A percentile compares a stretch with the other conserved stretches of the same genome.
Conservation (phyloP, 2,888 invertebrate genomes). For the Temnothorax rugatulus region DNA sequence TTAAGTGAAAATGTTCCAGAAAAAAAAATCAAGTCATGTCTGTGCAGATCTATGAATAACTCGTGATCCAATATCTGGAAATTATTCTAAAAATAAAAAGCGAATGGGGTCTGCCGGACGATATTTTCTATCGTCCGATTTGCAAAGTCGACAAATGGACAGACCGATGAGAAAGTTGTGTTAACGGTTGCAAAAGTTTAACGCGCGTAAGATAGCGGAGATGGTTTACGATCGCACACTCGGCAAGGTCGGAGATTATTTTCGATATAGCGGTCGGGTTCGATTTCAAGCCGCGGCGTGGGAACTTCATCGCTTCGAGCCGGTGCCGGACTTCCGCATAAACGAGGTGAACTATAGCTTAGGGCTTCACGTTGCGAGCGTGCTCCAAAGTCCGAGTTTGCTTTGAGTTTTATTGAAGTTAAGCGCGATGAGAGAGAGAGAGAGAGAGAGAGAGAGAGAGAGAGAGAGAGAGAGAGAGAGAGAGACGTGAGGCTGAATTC, state of each 20-base stretch:
- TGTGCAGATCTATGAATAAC: not conserved
- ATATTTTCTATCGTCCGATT: conserved; percentile 14
- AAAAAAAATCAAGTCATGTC: not conserved
- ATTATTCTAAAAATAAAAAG: not conserved
- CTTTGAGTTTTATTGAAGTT: conserved; percentile 51
- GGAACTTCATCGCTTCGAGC: conserved; percentile 44
- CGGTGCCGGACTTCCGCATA: conserved; percentile 52
- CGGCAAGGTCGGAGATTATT: conserved; percentile 40
- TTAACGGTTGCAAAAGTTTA: conserved; percentile 11
- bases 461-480: conserved; percentile 10
- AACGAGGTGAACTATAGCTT: conserved; percentile 55
- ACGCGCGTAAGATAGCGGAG: conserved; percentile 2
- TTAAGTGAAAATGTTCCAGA: not conserved
- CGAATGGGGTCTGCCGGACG: not conserved
- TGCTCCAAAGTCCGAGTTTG: conserved; percentile 48
- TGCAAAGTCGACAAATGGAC: conserved; percentile 10
- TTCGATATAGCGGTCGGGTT: conserved; percentile 48
- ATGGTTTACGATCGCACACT: conserved; percentile 15
- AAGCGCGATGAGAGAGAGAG: conserved; percentile 22
- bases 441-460: not conserved
- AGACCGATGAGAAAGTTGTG: not conserved
- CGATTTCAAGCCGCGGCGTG: conserved; percentile 52
- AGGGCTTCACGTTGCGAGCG: conserved; percentile 32
- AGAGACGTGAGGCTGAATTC: conserved; percentile 21
- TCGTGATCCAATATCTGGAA: not conserved